Evolutionary conservation across 2,797 vertebrate genomes (phyloP), one percentile per base, ranked within the genome.

Genomic region (Pachyuromys duprasi): DNA sequence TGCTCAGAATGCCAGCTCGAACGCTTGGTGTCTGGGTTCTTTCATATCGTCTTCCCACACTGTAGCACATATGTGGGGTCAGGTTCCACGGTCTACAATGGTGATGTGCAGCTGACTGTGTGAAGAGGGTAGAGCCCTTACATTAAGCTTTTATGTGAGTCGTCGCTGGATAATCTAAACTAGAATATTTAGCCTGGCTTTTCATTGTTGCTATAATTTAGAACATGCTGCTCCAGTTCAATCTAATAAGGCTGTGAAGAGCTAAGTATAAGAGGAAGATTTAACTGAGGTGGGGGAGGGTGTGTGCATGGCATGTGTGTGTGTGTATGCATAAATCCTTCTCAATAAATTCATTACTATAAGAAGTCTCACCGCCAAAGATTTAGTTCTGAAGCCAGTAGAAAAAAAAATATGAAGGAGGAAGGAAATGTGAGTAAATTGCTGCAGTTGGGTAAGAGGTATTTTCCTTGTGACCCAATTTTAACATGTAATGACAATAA

Each of bases 391-490:
- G 82, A 89, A 91, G 69, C 69, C 70, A 84, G 8, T 22, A 74
- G 42, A 72, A 93, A 79, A 93, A 79, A 93, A 75, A n/a, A n/a
- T n/a, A 31, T 67, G 53, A 91, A 89, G 55, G 78, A 97, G 96
- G 89, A 96, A 97, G 92, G 95, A 97, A 96, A 93, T 57, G 12
- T 75, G 36, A 69, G 42, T 42, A 20, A 69, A 78, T 89, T 31
- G 9, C 33, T 60, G 45, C 13, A 17, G 14, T 72, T 96, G 75
- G 11, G 55, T 84, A 91, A 95, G 87, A 49, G 42, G 7, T 31
- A 0, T 79, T 70, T 67, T 90, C 36, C 69, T 74, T 33, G 5
- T 87, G 65, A 80, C 28, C 14, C 90, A 94, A 36, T 49, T 42
- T 62, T 53, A 49, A 93, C 53, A 11, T 3, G 6, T 4, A 78